A percentile compares a stretch with the other conserved stretches of the same genome.
Evolutionary conservation across 2,797 vertebrate species (phyloP).

Genomic region (Dryobates pubescens): DNA sequence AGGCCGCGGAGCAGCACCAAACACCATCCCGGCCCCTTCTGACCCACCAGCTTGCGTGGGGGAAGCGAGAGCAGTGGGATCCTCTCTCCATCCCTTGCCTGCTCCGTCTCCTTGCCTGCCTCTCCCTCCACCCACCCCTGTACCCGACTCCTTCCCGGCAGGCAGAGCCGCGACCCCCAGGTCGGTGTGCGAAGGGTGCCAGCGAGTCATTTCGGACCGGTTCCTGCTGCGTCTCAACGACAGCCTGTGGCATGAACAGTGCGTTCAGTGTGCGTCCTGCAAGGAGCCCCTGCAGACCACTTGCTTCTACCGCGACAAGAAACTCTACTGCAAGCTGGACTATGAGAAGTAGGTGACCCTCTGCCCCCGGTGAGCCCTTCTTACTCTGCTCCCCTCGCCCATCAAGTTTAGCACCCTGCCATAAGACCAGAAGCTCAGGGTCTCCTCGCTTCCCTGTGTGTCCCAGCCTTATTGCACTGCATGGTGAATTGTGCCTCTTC

Average conservation of each 20-base stretch:
- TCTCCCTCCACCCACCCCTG: neutral
- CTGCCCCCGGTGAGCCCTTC: neutral
- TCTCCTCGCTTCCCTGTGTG: rapidly evolving
- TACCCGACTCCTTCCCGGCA: neutral
- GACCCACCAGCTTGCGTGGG: neutral
- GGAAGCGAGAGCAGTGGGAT: neutral
- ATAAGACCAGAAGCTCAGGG: rapidly evolving
- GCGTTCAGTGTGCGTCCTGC: conserved; percentile 90
- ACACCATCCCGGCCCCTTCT: neutral
- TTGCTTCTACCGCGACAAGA: conserved; percentile 93
- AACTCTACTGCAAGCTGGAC: conserved; percentile 94
- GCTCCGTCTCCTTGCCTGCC: neutral
- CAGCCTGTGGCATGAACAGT: conserved; percentile 93
- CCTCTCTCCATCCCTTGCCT: neutral
- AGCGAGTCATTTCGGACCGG: conserved; percentile 87
- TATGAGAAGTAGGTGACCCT: conserved; percentile 90
- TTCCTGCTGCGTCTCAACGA: conserved; percentile 92
- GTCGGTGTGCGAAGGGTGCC: conserved; percentile 91
- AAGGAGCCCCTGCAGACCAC: conserved; percentile 88
- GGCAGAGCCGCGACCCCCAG: conserved; percentile 80
- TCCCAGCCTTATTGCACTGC: neutral
- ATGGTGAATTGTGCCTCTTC: neutral
- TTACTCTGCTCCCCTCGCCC: rapidly evolving
- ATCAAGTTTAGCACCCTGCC: neutral
- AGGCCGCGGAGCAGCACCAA: neutral